Percentiles rank a stretch among this genome's conserved stretches.
These are phyloP conservation scores for Tillus elongatus DNA, from an alignment of 2,888 invertebrate genomes.

Conservation along the genomic window DNA sequence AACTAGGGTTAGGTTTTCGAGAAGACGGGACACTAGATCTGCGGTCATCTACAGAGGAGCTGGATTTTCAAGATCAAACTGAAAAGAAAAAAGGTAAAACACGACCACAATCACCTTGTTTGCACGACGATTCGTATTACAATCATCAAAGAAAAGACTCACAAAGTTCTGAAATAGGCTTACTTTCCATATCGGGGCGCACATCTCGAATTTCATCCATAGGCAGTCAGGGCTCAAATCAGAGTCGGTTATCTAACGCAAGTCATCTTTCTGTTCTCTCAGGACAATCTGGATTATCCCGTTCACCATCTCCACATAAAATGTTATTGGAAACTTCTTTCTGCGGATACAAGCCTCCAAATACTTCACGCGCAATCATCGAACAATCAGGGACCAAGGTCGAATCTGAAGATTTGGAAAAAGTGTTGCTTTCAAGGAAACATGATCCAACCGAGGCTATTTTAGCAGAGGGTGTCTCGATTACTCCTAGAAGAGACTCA, in stretches of 20 bases:
- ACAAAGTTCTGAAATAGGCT: slow-evolving; percentile 62
- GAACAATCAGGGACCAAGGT: slow-evolving; percentile 34
- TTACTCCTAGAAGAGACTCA: slow-evolving; percentile 21
- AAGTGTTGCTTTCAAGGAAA: slow-evolving; percentile 48
- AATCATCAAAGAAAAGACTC: slow-evolving; percentile 44
- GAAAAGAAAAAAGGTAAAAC: slow-evolving; percentile 31
- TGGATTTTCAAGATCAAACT: slow-evolving; percentile 66
- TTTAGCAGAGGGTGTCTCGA: slow-evolving; percentile 53
- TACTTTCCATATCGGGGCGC: slow-evolving; percentile 67
- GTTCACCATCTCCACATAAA: slow-evolving; percentile 83
- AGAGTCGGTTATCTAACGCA: slow-evolving; percentile 44
- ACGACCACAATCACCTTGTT: slow-evolving; percentile 35
- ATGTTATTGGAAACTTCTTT: slow-evolving; percentile 85
- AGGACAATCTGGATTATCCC: slow-evolving; percentile 48
- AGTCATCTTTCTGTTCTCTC: slow-evolving; percentile 50
- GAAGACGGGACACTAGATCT: slow-evolving; percentile 74
- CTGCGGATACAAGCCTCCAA: slow-evolving; percentile 68
- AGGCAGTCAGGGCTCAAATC: slow-evolving; percentile 59
- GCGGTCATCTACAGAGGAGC: slow-evolving; percentile 79
- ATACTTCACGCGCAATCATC: slow-evolving; percentile 32
- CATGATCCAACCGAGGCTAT: slow-evolving; percentile 57
- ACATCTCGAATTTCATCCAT: slow-evolving; percentile 76
- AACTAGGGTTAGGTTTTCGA: slow-evolving; percentile 38
- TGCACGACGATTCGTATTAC: slow-evolving; percentile 29
- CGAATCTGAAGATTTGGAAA: slow-evolving; percentile 46